Conservation (phyloP, 2,797 vertebrate genomes). For the Pseudochaenichthys georgianus region DNA sequence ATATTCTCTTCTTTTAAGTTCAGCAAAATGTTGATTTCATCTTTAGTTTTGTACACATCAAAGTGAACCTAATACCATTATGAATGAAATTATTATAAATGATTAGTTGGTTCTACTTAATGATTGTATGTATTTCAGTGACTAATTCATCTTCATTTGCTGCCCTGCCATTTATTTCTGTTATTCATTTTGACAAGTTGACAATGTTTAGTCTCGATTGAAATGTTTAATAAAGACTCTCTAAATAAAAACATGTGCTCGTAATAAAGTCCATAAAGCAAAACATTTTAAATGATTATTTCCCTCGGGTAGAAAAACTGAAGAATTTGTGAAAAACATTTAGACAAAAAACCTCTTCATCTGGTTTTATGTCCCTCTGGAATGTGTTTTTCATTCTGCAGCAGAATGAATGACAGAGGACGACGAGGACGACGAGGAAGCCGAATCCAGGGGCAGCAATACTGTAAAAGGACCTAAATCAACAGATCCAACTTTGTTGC, state of each 20-base stretch:
- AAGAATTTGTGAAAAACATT: constrained; percentile 28
- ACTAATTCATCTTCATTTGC: constrained; percentile 7
- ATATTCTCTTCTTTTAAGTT: not conserved
- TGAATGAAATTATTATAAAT: not conserved
- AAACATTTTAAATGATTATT: constrained; percentile 28
- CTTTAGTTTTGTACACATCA: too few species aligned
- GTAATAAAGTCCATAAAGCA: not conserved
- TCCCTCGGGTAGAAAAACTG: constrained; percentile 7
- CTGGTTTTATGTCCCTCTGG: constrained; percentile 23
- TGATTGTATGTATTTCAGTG: not conserved
- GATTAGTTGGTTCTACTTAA: not conserved
- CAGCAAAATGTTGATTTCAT: not conserved
- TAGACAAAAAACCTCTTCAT: not conserved
- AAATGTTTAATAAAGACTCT: constrained; percentile 1
- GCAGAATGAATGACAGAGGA: constrained; percentile 9
- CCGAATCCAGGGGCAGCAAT: not conserved
- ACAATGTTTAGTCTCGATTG: not conserved
- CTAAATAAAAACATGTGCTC: constrained; percentile 24
- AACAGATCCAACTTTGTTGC: not conserved
- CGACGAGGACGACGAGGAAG: not conserved
- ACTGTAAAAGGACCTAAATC: not conserved
- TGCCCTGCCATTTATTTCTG: not conserved
- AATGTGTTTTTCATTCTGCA: constrained; percentile 36
- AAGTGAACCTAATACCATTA: not conserved
- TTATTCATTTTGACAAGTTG: not conserved